phyloP scores from a whole-genome alignment of 2,113 vertebrate genomes.

The Tor tambroides region DNA sequence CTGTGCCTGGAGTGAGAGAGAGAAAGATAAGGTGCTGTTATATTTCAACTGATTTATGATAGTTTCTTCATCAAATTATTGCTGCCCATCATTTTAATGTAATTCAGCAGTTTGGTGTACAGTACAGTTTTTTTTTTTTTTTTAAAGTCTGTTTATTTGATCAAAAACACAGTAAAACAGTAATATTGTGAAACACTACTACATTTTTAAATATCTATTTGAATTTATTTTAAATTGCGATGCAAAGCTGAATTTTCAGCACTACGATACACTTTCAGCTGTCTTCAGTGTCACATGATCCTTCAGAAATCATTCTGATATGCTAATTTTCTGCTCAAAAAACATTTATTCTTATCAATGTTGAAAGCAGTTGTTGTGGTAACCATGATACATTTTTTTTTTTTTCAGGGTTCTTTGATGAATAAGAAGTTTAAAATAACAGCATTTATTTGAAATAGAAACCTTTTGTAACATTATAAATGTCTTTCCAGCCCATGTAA shows the following conservation, averaged over 20 bases:
- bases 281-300: background rate
- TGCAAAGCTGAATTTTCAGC: background rate
- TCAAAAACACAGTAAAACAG: no score
- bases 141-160: no score
- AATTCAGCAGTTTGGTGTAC: background rate
- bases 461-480: no score
- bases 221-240: no score
- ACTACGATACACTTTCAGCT: background rate
- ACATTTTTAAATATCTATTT: no score
- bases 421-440: no score
- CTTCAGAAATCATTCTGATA: background rate
- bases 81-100: background rate
- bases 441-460: no score
- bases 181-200: background rate
- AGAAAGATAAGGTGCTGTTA: background rate
- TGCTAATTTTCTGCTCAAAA: background rate
- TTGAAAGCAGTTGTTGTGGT: no score
- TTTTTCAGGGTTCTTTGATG: no score
- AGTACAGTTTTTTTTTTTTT: no score
- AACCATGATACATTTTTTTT: no score
- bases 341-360: background rate
- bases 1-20: slow-evolving; percentile 77
- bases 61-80: background rate
- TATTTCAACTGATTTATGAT: background rate
- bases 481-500: no score